Percentiles rank a stretch among this genome's conserved stretches.
phyloP scores from a whole-genome alignment of 2,113 vertebrate species.

The Barnardius zonarius region DNA sequence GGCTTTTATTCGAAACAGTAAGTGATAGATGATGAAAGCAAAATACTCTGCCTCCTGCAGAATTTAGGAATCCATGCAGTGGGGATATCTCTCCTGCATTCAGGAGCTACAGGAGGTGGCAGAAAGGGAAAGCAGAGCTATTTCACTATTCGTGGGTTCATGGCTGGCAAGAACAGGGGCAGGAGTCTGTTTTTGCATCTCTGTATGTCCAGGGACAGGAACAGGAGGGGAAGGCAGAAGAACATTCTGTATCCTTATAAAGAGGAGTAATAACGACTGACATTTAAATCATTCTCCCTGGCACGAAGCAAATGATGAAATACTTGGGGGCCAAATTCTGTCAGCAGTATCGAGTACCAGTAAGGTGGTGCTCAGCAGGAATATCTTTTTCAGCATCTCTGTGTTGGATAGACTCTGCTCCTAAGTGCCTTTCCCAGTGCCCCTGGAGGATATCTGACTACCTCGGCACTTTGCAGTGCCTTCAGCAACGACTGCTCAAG shows the following conservation, averaged over 20 bases:
- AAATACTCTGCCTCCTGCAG: background rate
- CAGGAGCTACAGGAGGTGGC: background rate
- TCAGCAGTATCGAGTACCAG: background rate
- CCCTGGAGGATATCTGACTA: background rate
- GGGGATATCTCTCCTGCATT: background rate
- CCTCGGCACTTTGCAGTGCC: slow-evolving; percentile 13
- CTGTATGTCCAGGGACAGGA: background rate
- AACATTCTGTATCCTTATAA: background rate
- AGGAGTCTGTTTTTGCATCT: background rate
- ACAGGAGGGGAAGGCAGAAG: background rate
- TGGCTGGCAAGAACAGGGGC: background rate
- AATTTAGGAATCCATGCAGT: fast-evolving
- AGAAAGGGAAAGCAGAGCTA: background rate
- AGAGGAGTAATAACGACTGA: background rate
- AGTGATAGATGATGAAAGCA: background rate
- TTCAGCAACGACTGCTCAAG: background rate
- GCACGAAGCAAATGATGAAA: fast-evolving
- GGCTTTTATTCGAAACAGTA: background rate
- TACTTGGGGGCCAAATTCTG: background rate
- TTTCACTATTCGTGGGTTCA: fast-evolving
- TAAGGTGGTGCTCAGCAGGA: background rate
- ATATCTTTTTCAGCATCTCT: background rate
- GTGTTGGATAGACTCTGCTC: background rate
- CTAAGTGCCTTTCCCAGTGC: background rate
- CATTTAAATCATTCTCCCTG: background rate